Conservation (phyloP, 2,797 vertebrate species). For the Lophius americanus region DNA sequence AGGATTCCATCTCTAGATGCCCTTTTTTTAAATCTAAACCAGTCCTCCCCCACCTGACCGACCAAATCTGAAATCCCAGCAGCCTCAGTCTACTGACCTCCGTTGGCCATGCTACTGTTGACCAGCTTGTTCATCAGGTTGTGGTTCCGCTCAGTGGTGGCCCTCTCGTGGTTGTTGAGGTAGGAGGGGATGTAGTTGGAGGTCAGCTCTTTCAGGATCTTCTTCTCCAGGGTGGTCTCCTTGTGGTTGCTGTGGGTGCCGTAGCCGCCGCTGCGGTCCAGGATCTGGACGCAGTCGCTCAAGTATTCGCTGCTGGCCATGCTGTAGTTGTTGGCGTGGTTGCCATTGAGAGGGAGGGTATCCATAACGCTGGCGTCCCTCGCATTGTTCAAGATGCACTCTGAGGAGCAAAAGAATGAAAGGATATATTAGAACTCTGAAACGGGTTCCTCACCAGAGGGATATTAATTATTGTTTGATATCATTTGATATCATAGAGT, state of each 20-base stretch:
- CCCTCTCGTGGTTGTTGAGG: conserved; percentile 94
- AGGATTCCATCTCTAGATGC: too few species aligned
- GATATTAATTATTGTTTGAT: conserved; percentile 61
- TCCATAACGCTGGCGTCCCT: conserved; percentile 99
- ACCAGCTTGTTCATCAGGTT: conserved; percentile 97
- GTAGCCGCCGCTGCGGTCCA: conserved; percentile 87
- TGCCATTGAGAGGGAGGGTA: conserved; percentile 99
- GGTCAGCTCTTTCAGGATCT: conserved; percentile 98
- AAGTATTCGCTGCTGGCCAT: conserved; percentile 96
- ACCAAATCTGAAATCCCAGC: background rate
- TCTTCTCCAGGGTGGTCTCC: conserved; percentile 96
- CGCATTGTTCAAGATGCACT: conserved; percentile 99
- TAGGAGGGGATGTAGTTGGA: conserved; percentile 98
- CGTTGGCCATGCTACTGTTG: conserved; percentile 88
- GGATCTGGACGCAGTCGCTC: conserved; percentile 96
- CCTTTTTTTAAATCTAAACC: too few species aligned
- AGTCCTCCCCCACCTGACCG: background rate
- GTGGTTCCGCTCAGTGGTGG: conserved; percentile 89
- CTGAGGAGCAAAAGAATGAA: conserved; percentile 75
- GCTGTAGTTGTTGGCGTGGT: conserved; percentile 98
- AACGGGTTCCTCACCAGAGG: conserved; percentile 47
- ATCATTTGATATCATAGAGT: conserved; percentile 40
- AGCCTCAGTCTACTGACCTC: conserved; percentile 66
- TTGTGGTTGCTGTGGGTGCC: conserved; percentile 89
- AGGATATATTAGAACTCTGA: conserved; percentile 38